Evolutionary conservation across 2,797 vertebrate genomes (phyloP).

Genomic region (Sebastolobus altivelis): DNA sequence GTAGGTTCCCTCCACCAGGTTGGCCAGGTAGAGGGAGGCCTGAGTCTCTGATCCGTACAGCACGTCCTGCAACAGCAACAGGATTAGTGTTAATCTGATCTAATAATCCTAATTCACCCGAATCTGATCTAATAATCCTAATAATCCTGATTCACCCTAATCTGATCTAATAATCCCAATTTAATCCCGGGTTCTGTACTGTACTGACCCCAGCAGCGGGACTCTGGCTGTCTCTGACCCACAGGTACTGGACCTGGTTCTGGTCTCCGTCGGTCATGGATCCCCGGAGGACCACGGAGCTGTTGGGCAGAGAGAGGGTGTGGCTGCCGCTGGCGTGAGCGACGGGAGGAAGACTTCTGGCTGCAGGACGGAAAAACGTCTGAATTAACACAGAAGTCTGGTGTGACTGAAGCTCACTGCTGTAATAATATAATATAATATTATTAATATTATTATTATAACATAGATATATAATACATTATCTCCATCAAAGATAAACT

Average conservation of each 20-base stretch:
- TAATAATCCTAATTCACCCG: background rate
- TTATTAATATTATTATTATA: too few relatives aligned
- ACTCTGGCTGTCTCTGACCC: conserved; percentile 91
- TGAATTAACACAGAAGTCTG: background rate
- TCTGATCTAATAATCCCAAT: too few relatives aligned
- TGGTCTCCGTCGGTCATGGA: conserved; percentile 89
- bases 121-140: background rate
- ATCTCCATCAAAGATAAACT: too few relatives aligned
- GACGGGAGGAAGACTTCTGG: conserved; percentile 83
- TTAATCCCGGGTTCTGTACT: background rate
- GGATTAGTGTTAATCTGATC: background rate
- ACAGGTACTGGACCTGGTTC: conserved; percentile 86
- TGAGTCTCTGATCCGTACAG: conserved; percentile 86
- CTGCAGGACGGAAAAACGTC: conserved; percentile 71
- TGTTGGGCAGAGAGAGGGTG: conserved; percentile 91
- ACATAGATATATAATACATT: too few relatives aligned
- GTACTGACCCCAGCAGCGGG: conserved; percentile 92
- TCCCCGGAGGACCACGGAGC: conserved; percentile 90
- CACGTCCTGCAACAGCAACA: conserved; percentile 83
- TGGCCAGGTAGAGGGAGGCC: conserved; percentile 87
- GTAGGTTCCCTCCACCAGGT: conserved; percentile 94
- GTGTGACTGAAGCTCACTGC: too few relatives aligned
- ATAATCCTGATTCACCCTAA: too few relatives aligned
- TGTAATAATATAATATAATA: too few relatives aligned
- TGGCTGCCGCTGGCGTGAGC: conserved; percentile 91